Evolutionary conservation across 1,140 invertebrate genomes (phyloP).

Genomic region (Drosophila lacteicornis): DNA sequence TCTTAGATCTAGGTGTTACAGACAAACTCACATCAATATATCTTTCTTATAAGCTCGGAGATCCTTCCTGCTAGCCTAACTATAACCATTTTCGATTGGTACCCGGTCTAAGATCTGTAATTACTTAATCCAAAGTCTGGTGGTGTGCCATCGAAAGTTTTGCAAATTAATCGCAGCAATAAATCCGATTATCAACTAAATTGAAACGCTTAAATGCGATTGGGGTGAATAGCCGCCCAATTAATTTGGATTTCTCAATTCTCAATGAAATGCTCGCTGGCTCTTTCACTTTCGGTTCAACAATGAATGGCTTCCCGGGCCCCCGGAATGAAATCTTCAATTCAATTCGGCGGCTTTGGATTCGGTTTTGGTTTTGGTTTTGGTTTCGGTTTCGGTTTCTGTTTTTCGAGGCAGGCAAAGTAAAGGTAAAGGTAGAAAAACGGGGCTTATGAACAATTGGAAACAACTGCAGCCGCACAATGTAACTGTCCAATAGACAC

Average conservation of each 20-base stretch:
- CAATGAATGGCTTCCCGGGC: constrained; percentile 2
- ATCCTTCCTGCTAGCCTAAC: background rate
- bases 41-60: too few relatives aligned
- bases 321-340: constrained; percentile 32
- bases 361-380: constrained; percentile 2
- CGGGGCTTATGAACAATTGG: constrained; percentile 16
- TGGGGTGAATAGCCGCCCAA: constrained; percentile 30
- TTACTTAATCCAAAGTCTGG: background rate
- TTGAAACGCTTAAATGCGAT: constrained; percentile 20
- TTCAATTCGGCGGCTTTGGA: constrained; percentile 11
- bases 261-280: constrained; percentile 28
- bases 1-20: too few relatives aligned
- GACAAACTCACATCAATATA: too few relatives aligned
- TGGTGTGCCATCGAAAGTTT: constrained; percentile 15
- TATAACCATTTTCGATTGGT: background rate
- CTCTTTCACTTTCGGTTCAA: constrained; percentile 40
- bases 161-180: constrained; percentile 34
- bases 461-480: constrained; percentile 23
- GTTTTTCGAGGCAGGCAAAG: background rate
- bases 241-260: constrained; percentile 49
- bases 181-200: constrained; percentile 38
- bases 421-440: background rate
- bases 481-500: constrained; percentile 59
- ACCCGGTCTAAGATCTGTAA: background rate
- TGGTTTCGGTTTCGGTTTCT: background rate